These are phyloP conservation scores for Cerastis rubricosa DNA, from an alignment of 2,888 invertebrate species.

Conservation along the genomic window DNA sequence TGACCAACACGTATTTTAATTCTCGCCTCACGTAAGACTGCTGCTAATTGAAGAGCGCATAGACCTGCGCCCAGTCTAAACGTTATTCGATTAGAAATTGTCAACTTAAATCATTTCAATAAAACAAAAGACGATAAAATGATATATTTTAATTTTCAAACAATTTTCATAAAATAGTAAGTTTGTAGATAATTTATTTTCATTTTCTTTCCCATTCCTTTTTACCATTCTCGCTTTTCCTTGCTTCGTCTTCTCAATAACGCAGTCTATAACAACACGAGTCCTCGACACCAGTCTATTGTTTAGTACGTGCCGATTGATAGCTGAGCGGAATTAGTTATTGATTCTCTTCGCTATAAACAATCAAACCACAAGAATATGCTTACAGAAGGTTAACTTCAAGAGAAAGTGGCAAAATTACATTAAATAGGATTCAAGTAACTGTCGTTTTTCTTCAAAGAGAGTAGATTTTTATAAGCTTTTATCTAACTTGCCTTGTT, in stretches of 20 bases:
- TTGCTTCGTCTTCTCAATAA: neutral
- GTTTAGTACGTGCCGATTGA: conserved; percentile 59
- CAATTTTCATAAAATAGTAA: too few species aligned
- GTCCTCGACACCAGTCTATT: conserved; percentile 23
- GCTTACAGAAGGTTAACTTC: conserved; percentile 14
- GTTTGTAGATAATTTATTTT: neutral
- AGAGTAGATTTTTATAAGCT: too few species aligned
- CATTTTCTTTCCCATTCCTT: neutral
- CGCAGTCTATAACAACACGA: conserved; percentile 7
- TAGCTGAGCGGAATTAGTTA: conserved; percentile 56
- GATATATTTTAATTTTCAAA: too few species aligned
- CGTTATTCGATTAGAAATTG: neutral
- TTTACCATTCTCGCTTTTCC: neutral
- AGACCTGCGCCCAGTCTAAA: too few species aligned
- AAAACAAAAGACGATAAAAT: too few species aligned
- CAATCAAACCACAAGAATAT: neutral
- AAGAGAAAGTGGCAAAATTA: neutral
- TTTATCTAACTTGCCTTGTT: too few species aligned
- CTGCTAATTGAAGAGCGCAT: too few species aligned
- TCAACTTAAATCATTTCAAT: neutral
- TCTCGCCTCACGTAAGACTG: too few species aligned
- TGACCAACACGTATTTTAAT: too few species aligned
- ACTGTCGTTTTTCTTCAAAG: neutral
- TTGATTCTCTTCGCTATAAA: conserved; percentile 48
- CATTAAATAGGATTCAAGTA: neutral